phyloP scores from a whole-genome alignment of 2,888 invertebrate genomes.

The Zootermopsis nevadensis region DNA sequence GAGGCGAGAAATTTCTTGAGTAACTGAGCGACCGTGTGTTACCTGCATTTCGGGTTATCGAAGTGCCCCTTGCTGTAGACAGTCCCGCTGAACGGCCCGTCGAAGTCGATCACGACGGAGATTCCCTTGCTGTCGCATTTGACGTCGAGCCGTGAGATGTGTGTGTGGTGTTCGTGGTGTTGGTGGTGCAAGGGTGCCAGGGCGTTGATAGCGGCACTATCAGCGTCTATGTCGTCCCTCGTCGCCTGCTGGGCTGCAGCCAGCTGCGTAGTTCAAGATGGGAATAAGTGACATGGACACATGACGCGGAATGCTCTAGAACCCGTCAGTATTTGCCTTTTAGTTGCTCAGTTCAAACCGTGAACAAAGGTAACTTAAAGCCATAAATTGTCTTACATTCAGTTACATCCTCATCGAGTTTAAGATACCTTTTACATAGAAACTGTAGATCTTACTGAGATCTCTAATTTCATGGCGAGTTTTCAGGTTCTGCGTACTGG shows the following conservation, averaged over 20 bases:
- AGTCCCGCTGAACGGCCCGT: constrained; percentile 73
- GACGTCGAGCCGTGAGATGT: constrained; percentile 72
- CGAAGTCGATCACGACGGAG: constrained; percentile 73
- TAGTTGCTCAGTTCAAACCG: too few species aligned
- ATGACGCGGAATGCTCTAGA: too few species aligned
- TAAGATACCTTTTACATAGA: too few species aligned
- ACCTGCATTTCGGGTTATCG: constrained; percentile 76
- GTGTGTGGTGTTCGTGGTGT: constrained; percentile 60
- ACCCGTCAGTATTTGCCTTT: too few species aligned
- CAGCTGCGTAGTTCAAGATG: constrained; percentile 47
- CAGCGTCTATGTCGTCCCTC: constrained; percentile 17
- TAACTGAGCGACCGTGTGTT: constrained; percentile 56
- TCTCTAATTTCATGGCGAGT: too few species aligned
- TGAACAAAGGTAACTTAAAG: too few species aligned
- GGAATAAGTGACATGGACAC: too few species aligned
- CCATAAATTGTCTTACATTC: too few species aligned
- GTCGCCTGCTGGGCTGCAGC: constrained; percentile 49
- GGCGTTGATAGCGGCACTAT: constrained; percentile 39
- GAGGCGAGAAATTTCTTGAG: background rate
- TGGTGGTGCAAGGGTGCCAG: constrained; percentile 42
- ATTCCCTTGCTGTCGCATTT: constrained; percentile 71
- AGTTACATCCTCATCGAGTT: too few species aligned
- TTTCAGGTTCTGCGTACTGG: too few species aligned
- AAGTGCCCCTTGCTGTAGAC: constrained; percentile 78
- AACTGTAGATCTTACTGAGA: too few species aligned